These are phyloP conservation scores for Drosophila affinis DNA, from an alignment of 2,888 invertebrate species.

Conservation along the genomic window DNA sequence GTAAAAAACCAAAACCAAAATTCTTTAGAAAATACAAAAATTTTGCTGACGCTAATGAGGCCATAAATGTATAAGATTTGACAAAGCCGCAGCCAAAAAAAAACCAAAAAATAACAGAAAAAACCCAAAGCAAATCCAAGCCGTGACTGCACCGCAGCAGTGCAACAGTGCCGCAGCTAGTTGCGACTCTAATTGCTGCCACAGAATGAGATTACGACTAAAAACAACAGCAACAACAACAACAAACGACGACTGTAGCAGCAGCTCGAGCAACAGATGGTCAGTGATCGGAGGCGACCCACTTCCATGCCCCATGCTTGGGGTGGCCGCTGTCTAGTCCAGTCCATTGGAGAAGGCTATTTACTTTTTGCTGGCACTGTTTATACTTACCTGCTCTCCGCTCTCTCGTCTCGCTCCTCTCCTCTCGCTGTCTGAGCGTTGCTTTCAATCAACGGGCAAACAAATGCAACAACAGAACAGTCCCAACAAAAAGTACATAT, in stretches of 20 bases:
- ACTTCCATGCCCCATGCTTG: constrained; percentile 63
- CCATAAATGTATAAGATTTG: constrained; percentile 64
- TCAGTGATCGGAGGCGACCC: constrained; percentile 69
- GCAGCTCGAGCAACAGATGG: constrained; percentile 59
- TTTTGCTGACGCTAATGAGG: constrained; percentile 70
- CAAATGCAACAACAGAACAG: constrained; percentile 55
- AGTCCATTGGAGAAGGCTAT: constrained; percentile 51
- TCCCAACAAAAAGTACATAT: constrained; percentile 20
- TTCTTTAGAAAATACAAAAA: constrained; percentile 23
- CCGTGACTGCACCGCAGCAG: constrained; percentile 44
- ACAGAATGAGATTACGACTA: constrained; percentile 68
- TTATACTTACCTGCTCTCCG: constrained; percentile 62
- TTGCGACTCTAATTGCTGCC: constrained; percentile 71
- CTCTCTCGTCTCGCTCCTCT: constrained; percentile 5
- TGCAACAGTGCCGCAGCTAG: constrained; percentile 6
- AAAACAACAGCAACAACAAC: constrained; percentile 21
- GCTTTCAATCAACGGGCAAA: constrained; percentile 52
- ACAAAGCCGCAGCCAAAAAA: constrained; percentile 45
- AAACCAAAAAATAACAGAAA: constrained; percentile 1
- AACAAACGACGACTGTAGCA: constrained; percentile 8
- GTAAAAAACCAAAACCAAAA: not conserved
- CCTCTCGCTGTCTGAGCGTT: constrained; percentile 18
- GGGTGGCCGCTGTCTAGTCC: constrained; percentile 44
- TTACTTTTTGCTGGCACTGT: constrained; percentile 69
- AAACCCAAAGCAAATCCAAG: constrained; percentile 26